Base-by-base conservation (phyloP, 2,113 vertebrate species). In the Myanophis thanlyinensis region DNA sequence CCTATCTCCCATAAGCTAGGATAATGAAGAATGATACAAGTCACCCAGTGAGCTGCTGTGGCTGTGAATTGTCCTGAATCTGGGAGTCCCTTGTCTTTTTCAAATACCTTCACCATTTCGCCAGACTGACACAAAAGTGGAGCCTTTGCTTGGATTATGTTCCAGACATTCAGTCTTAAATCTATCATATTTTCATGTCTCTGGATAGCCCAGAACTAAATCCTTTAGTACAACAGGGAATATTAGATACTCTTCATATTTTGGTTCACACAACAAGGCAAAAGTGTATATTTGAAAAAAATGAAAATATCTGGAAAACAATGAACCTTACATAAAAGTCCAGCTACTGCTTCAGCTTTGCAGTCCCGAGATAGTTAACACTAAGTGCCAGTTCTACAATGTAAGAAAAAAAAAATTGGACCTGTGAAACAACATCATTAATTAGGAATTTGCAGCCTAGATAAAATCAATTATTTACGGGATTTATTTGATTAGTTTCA, bases 131-230 rank as follows among this genome's bases (percentile, higher is more conserved):
- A 53, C 87, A 49, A n/a, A 88, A 22, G 30, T 85, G 44, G 40
- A 51, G 30, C 7, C 44, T 89, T 46, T 89, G 54, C 49, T 52
- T 80, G 40, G 12, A 18, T 27, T 30, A 12, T 11, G 67, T 30
- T 84, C 51, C 87, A 89, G 46, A 87, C 46, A 7, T 44, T 90
- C 27, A 53, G 35, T 49, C 93, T 47, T n/a, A 54, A 46, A 27
- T 96, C 90, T 93, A 91, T 89, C n/a, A n/a, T n/a, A n/a, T n/a
- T 40, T 90, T 91, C 93, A 92, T 90, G 95, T 96, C 91, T 93
- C 94, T 52, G 5, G 59, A 94, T 93, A 90, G 67, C 88, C 54
- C 0, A 4, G 87, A 94, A 92, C 47, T 48, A 44, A 93, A 12
- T 23, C n/a, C 27, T 48, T 59, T 49, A 87, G 25, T 1, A 89